Conservation (phyloP, 2,888 invertebrate genomes). For the Morinoia aosen region DNA sequence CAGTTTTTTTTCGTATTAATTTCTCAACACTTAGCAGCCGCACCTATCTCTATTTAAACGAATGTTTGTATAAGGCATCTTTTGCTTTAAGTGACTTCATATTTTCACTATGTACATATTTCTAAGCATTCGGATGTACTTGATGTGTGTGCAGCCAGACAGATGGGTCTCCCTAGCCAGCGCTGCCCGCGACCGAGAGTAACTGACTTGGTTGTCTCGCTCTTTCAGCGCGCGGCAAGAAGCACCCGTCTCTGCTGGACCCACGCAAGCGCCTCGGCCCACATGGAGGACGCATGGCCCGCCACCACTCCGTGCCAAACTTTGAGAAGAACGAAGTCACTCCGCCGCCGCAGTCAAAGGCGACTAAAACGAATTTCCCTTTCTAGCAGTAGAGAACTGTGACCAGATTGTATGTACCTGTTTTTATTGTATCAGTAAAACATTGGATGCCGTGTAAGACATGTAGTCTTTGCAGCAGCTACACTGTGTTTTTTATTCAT, state of each 20-base stretch:
- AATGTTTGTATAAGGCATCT: too few relatives aligned
- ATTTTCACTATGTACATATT: not conserved
- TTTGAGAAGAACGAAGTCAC: slow-evolving; percentile 62
- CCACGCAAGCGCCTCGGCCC: slow-evolving; percentile 28
- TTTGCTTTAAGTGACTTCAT: too few relatives aligned
- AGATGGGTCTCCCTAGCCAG: not conserved
- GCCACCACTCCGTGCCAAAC: slow-evolving; percentile 63
- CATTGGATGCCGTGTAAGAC: slow-evolving; percentile 2
- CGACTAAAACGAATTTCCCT: slow-evolving; percentile 43
- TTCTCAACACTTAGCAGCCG: too few relatives aligned
- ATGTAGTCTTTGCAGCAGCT: slow-evolving; percentile 17
- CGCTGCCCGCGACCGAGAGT: not conserved
- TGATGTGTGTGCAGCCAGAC: slow-evolving; percentile 25
- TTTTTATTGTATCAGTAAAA: not conserved
- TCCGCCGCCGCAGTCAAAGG: slow-evolving; percentile 55
- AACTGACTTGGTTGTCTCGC: not conserved
- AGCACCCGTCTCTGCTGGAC: slow-evolving; percentile 50
- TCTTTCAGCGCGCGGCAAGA: slow-evolving; percentile 54
- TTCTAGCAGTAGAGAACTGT: slow-evolving; percentile 44
- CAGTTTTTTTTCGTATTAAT: too few relatives aligned
- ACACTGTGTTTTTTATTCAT: not conserved
- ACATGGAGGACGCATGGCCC: not conserved
- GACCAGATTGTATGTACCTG: not conserved
- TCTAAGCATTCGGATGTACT: not conserved
- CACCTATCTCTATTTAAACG: too few relatives aligned